These are phyloP conservation scores for Urophycis tenuis DNA, from an alignment of 2,797 vertebrate genomes.

Conservation along the genomic window DNA sequence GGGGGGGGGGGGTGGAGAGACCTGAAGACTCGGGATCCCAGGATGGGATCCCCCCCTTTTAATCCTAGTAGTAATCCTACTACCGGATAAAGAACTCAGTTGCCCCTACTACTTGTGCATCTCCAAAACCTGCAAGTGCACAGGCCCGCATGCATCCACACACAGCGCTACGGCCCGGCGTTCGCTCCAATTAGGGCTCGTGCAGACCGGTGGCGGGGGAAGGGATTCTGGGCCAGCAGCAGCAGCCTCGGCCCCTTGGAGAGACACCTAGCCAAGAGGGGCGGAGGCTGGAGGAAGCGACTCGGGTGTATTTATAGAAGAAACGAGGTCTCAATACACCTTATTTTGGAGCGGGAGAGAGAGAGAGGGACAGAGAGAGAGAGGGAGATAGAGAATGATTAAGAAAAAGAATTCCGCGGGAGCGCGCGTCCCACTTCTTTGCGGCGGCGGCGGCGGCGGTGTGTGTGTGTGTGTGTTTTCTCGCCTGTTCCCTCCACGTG, in stretches of 20 bases:
- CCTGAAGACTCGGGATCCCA: constrained; percentile 52
- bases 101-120: constrained; percentile 53
- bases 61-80: constrained; percentile 70
- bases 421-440: constrained; percentile 73
- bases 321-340: constrained; percentile 79
- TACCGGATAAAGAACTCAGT: constrained; percentile 65
- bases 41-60: constrained; percentile 45
- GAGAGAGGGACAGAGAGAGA: neutral
- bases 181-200: constrained; percentile 69
- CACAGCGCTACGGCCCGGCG: constrained; percentile 41
- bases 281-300: constrained; percentile 64
- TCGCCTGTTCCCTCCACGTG: constrained; percentile 63
- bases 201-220: constrained; percentile 58
- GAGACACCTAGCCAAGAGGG: constrained; percentile 70
- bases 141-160: neutral
- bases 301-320: constrained; percentile 75
- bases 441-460: constrained; percentile 24
- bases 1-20: constrained; percentile 44
- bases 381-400: constrained; percentile 65
- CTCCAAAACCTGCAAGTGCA: no score
- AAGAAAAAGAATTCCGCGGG: constrained; percentile 70
- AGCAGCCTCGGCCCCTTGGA: constrained; percentile 70
- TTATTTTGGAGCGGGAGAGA: constrained; percentile 51
- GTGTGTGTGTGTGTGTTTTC: neutral
- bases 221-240: constrained; percentile 76